Evolutionary conservation across 2,797 vertebrate genomes (phyloP).

Genomic region (Toxotes lorentzi): DNA sequence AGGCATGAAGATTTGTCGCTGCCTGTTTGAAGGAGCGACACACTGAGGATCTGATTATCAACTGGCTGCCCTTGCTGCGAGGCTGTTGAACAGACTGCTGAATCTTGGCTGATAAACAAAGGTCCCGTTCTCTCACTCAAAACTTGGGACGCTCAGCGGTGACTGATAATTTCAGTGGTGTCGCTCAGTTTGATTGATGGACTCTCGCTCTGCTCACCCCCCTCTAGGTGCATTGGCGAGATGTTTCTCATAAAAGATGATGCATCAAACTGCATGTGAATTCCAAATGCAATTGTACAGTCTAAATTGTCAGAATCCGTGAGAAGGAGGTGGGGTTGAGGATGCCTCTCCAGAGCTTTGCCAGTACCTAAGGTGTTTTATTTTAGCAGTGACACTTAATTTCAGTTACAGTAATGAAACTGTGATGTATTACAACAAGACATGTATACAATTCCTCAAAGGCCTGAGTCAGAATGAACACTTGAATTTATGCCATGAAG

Average conservation of each 20-base stretch:
- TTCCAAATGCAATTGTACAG: constrained; percentile 76
- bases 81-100: constrained; percentile 57
- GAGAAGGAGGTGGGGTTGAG: constrained; percentile 56
- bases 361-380: constrained; percentile 72
- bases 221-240: constrained; percentile 66
- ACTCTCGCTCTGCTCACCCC: constrained; percentile 44
- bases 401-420: constrained; percentile 79
- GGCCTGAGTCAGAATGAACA: constrained; percentile 46
- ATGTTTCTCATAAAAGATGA: constrained; percentile 78
- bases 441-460: constrained; percentile 50
- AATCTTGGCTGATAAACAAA: constrained; percentile 79
- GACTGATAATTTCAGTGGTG: constrained; percentile 77
- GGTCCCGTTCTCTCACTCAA: constrained; percentile 56
- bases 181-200: constrained; percentile 83
- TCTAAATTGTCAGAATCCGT: constrained; percentile 72
- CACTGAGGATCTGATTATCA: constrained; percentile 68
- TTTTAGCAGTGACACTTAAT: constrained; percentile 79
- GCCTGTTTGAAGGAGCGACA: constrained; percentile 41
- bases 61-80: constrained; percentile 55
- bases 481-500: constrained; percentile 41
- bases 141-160: constrained; percentile 65
- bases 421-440: constrained; percentile 66
- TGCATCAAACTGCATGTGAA: constrained; percentile 72
- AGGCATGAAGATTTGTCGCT: constrained; percentile 30
- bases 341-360: constrained; percentile 65